These are phyloP conservation scores for Pandemis heparana DNA, from an alignment of 2,888 invertebrate species.

Conservation along the genomic window DNA sequence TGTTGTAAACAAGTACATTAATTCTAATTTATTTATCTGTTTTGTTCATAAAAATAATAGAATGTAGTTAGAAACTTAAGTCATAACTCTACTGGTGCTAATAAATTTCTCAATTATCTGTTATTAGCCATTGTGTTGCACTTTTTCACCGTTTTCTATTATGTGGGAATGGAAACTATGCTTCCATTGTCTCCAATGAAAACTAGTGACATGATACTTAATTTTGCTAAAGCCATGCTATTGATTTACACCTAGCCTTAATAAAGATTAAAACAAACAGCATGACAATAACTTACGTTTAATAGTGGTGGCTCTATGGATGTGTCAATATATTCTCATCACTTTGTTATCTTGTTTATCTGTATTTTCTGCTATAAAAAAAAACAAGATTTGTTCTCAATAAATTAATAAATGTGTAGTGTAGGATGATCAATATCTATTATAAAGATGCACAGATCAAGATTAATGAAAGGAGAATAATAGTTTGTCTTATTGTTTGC, in stretches of 20 bases:
- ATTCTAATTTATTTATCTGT: background rate
- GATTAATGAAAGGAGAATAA: too few species aligned
- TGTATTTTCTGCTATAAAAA: background rate
- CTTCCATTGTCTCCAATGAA: conserved; percentile 49
- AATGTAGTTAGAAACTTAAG: background rate
- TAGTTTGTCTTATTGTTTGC: too few species aligned
- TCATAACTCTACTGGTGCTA: background rate
- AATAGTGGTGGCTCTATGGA: background rate
- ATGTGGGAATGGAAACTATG: conserved; percentile 62
- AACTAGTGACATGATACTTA: conserved; percentile 23
- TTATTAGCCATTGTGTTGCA: conserved; percentile 44
- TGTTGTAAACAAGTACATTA: background rate
- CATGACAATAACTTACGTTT: background rate
- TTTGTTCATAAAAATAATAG: background rate
- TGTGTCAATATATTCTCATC: background rate
- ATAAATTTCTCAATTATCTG: conserved; percentile 42
- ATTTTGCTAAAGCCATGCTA: conserved; percentile 25
- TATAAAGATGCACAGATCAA: background rate
- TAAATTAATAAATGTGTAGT: background rate
- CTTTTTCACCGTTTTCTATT: conserved; percentile 49
- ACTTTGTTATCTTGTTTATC: background rate
- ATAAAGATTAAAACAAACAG: background rate
- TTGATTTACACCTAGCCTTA: conserved; percentile 18
- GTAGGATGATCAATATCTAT: background rate
- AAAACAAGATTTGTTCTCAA: background rate